These are phyloP conservation scores for Temnothorax unifasciatus DNA, from an alignment of 2,888 invertebrate genomes.

Conservation along the genomic window DNA sequence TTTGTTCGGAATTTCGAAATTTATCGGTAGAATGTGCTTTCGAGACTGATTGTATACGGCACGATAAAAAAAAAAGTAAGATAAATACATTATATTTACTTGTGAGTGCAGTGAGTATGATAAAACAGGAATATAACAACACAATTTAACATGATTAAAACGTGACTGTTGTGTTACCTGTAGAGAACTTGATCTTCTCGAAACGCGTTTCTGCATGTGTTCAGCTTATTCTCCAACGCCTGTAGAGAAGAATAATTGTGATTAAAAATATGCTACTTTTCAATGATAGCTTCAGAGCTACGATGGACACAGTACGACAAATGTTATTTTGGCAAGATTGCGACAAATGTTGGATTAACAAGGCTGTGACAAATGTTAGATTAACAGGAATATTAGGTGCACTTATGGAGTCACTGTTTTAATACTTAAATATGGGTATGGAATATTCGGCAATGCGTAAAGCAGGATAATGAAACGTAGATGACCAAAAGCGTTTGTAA, in stretches of 20 bases:
- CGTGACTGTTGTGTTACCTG: conserved; percentile 82
- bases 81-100: conserved; percentile 64
- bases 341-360: background rate
- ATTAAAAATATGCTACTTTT: background rate
- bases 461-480: background rate
- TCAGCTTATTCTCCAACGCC: conserved; percentile 85
- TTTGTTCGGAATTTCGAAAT: background rate
- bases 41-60: background rate
- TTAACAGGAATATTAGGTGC: background rate
- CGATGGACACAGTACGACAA: background rate
- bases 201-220: conserved; percentile 84
- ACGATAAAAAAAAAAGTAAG: background rate
- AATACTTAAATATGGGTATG: background rate
- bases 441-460: conserved; percentile 4
- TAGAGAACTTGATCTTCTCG: conserved; percentile 85
- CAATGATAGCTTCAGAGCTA: background rate
- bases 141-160: conserved; percentile 63
- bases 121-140: conserved; percentile 50
- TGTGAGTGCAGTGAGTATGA: conserved; percentile 55
- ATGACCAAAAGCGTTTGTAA: conserved; percentile 58
- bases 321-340: conserved; percentile 8
- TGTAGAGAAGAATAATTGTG: conserved; percentile 61
- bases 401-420: conserved; percentile 3
- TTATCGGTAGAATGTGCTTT: conserved; percentile 2
- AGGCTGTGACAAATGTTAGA: background rate